Conservation (phyloP, 1,140 invertebrate species). For the Drosophila arawakana region DNA sequence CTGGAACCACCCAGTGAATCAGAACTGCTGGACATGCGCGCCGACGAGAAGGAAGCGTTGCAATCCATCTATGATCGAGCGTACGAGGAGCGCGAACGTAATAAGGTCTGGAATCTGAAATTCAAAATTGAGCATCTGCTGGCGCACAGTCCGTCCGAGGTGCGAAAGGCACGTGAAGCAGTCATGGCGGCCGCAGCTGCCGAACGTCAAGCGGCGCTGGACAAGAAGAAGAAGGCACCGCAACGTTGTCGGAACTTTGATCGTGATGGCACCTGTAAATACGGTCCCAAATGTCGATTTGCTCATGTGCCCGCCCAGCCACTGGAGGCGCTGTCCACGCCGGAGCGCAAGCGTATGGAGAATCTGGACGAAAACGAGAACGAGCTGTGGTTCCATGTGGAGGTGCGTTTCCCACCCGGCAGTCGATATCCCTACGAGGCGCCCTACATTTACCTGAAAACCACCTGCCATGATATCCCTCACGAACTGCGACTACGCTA, state of each 20-base stretch:
- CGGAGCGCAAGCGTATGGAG: slow-evolving; percentile 36
- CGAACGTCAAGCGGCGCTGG: slow-evolving; percentile 49
- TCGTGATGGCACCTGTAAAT: slow-evolving; percentile 88
- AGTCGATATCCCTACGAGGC: slow-evolving; percentile 90
- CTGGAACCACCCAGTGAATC: slow-evolving; percentile 64
- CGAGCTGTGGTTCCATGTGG: slow-evolving; percentile 86
- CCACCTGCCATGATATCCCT: slow-evolving; percentile 86
- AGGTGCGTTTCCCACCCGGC: slow-evolving; percentile 89
- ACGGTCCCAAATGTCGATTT: slow-evolving; percentile 89
- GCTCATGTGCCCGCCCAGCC: slow-evolving; percentile 86
- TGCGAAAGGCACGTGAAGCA: slow-evolving; percentile 85
- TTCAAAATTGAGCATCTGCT: slow-evolving; percentile 89
- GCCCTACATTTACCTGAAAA: slow-evolving; percentile 89
- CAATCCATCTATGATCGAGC: slow-evolving; percentile 90
- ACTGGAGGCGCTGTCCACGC: slow-evolving; percentile 45
- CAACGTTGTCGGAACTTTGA: slow-evolving; percentile 89
- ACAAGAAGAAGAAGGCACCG: slow-evolving; percentile 85
- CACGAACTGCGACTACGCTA: slow-evolving; percentile 87
- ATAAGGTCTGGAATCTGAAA: slow-evolving; percentile 88
- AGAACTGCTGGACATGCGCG: slow-evolving; percentile 87
- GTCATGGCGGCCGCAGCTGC: slow-evolving; percentile 61
- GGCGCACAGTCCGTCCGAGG: slow-evolving; percentile 85
- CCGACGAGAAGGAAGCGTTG: slow-evolving; percentile 89
- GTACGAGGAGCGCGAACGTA: slow-evolving; percentile 88
- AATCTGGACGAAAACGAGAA: slow-evolving; percentile 74